Conservation (phyloP, 2,797 vertebrate species). For the Aplochiton taeniatus region DNA sequence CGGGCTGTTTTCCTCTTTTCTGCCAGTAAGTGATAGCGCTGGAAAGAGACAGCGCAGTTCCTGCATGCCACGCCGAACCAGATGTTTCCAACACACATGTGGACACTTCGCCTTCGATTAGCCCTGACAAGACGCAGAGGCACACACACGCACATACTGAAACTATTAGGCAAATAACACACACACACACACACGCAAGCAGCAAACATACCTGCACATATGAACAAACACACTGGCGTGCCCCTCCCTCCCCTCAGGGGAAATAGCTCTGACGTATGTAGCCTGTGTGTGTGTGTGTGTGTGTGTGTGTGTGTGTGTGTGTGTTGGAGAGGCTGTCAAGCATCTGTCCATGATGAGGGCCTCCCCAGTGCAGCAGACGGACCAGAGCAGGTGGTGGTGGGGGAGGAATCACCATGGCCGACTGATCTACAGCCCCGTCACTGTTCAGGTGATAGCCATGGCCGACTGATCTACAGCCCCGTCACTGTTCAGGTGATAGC, state of each 20-base stretch:
- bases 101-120: conserved; percentile 65
- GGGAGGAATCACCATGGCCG: conserved; percentile 42
- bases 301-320: conserved; percentile 26
- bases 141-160: conserved; percentile 5
- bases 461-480: conserved; percentile 41
- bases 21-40: conserved; percentile 57
- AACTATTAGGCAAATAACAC: conserved; percentile 4
- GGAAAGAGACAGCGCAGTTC: conserved; percentile 60
- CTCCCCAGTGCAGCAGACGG: conserved; percentile 48
- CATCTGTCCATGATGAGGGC: conserved; percentile 38
- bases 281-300: not conserved
- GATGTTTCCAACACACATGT: conserved; percentile 68
- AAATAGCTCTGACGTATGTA: not conserved
- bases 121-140: conserved; percentile 49
- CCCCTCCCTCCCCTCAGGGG: not conserved
- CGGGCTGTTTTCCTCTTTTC: conserved; percentile 23
- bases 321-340: conserved; percentile 34
- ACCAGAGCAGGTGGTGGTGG: conserved; percentile 58
- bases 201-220: conserved; percentile 9
- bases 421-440: conserved; percentile 7
- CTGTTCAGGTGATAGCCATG: conserved; percentile 64
- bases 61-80: conserved; percentile 62
- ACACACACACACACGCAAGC: not conserved
- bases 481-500: no score
- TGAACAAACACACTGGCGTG: conserved; percentile 3